phyloP scores from a whole-genome alignment of 2,113 vertebrate genomes.

The Fukomys damarensis region DNA sequence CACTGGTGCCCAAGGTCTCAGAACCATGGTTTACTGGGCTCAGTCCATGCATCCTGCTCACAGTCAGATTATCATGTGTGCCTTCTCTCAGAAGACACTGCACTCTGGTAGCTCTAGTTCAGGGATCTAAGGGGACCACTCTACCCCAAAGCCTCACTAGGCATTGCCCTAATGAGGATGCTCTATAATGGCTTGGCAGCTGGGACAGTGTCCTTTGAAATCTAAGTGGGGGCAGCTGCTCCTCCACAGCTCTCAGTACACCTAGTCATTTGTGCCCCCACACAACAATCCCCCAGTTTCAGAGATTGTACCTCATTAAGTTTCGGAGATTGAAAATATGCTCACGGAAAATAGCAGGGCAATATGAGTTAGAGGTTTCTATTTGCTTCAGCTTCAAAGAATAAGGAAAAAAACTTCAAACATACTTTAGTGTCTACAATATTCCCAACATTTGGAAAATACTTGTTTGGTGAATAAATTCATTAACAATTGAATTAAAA shows the following conservation, averaged over 20 bases:
- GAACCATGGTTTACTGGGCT: neutral
- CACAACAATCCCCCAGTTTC: neutral
- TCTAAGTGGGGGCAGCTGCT: neutral
- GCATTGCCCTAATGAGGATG: neutral
- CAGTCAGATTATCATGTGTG: neutral
- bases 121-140: neutral
- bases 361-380: neutral
- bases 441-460: slow-evolving; percentile 2
- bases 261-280: neutral
- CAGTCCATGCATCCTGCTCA: neutral
- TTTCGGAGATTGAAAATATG: neutral
- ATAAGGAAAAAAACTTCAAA: neutral
- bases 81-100: neutral
- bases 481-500: neutral
- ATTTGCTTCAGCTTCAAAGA: neutral
- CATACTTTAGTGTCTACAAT: neutral
- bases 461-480: neutral
- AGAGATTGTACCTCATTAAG: neutral
- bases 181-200: neutral
- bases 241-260: neutral
- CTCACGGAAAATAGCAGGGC: neutral
- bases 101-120: neutral
- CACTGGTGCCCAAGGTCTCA: neutral
- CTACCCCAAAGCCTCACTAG: neutral
- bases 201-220: neutral